Evolutionary conservation across 53 echinoderm and acorn worm species (phyloP), one percentile per base, ranked within the genome.

Genomic region (Echinarachnius parma): DNA sequence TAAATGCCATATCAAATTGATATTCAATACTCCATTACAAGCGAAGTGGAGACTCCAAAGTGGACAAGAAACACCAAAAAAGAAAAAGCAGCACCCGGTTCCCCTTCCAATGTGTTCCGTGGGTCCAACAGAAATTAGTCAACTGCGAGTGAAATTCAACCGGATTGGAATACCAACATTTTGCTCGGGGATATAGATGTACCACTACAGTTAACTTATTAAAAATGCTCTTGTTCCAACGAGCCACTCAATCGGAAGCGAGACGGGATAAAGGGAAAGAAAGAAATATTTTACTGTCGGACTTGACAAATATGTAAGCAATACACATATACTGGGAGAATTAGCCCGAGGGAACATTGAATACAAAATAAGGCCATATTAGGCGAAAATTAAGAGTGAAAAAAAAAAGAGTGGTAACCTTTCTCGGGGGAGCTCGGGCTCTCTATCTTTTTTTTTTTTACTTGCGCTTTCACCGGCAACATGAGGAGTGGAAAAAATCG

Each of bases 21-120:
- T 68, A 68, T 68, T 68, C 34, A 33, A 68, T 68, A 68, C 52
- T 68, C 52, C 68, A 68, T 68, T 68, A 68, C 32, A 26, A 16
- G 21, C 33, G 22, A 68, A 53, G 36, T 50, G 36, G 34, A 32
- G 49, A 8, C 53, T 32, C 68, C 10, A 28, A 68, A 32, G 34
- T 50, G 52, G 50, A 20, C 21, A n/a, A 39, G 7, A 39, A 39
- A 9, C 42, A 39, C 7, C 7, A 39, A 39, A 39, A 39, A 39
- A 39, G 42, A 39, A 39, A 39, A 39, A n/a, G n/a, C n/a, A n/a
- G n/a, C n/a, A n/a, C n/a, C n/a, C n/a, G n/a, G n/a, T n/a, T n/a
- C n/a, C n/a, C n/a, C n/a, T n/a, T n/a, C n/a, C n/a, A n/a, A n/a
- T n/a, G n/a, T n/a, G n/a, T n/a, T n/a, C n/a, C n/a, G n/a, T n/a